phyloP scores from a whole-genome alignment of 2,888 invertebrate genomes.

The Pardosa pseudoannulata region DNA sequence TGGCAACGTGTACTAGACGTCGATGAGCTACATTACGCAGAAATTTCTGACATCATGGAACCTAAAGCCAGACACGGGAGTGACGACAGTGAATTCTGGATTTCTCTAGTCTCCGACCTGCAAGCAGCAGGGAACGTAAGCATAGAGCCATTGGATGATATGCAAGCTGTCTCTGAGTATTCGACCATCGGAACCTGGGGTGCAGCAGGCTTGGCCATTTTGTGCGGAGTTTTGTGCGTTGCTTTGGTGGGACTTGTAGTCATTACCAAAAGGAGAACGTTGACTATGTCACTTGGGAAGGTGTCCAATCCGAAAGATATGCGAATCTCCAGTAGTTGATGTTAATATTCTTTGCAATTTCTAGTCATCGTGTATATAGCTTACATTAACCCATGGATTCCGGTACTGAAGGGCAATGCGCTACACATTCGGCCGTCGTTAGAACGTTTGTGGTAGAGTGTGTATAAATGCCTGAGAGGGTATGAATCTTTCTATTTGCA shows the following conservation, averaged over 20 bases:
- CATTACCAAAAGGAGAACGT: constrained; percentile 25
- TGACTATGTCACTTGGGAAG: constrained; percentile 30
- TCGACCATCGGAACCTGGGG: constrained; percentile 25
- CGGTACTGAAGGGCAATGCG: too few relatives aligned
- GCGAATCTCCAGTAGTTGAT: constrained; percentile 22
- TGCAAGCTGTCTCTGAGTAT: not conserved
- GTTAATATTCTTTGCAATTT: not conserved
- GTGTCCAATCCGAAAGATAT: constrained; percentile 27
- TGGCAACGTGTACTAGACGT: constrained; percentile 30
- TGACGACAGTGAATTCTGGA: constrained; percentile 57
- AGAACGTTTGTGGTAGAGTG: too few relatives aligned
- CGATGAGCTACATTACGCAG: constrained; percentile 27
- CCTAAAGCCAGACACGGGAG: constrained; percentile 21
- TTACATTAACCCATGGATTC: too few relatives aligned
- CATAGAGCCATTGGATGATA: not conserved
- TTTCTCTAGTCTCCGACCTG: constrained; percentile 35
- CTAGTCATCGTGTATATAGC: too few relatives aligned
- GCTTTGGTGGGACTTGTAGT: constrained; percentile 49
- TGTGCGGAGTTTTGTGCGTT: constrained; percentile 39
- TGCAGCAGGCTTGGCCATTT: constrained; percentile 29
- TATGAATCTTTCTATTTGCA: too few relatives aligned
- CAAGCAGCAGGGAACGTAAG: constrained; percentile 22
- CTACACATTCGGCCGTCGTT: too few relatives aligned
- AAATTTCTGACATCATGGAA: constrained; percentile 27
- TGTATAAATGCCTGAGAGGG: too few relatives aligned